Conservation (phyloP, 2,888 invertebrate genomes). For the Eubasilissa splendida region DNA sequence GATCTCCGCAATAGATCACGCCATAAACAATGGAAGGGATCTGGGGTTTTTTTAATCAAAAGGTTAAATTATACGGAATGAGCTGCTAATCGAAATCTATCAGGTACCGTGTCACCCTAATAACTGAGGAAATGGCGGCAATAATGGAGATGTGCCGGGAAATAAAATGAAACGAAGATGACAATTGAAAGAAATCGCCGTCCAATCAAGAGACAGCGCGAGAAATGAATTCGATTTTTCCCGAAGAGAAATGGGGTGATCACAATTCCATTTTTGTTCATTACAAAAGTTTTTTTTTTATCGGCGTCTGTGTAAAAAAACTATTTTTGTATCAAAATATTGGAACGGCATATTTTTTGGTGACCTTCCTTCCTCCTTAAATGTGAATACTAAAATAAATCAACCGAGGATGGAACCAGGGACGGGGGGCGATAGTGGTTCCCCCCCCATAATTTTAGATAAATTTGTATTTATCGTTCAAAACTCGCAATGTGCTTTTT, state of each 20-base stretch:
- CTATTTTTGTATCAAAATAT: too few relatives aligned
- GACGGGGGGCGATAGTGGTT: too few relatives aligned
- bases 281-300: too few relatives aligned
- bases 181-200: conserved; percentile 54
- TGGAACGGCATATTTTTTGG: too few relatives aligned
- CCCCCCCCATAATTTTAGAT: too few relatives aligned
- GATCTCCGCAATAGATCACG: conserved; percentile 9
- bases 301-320: too few relatives aligned
- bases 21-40: conserved; percentile 29
- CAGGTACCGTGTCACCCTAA: conserved; percentile 36
- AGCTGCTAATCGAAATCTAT: conserved; percentile 39
- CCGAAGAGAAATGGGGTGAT: conserved; percentile 13
- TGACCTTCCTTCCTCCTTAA: too few relatives aligned
- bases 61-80: conserved; percentile 41
- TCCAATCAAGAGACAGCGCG: conserved; percentile 52
- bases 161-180: conserved; percentile 45
- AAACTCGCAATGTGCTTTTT: too few relatives aligned
- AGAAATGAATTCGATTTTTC: conserved; percentile 50
- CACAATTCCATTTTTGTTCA: background rate
- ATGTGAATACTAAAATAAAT: too few relatives aligned
- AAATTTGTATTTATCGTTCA: too few relatives aligned
- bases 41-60: conserved; percentile 31
- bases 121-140: conserved; percentile 41
- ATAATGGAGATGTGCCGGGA: conserved; percentile 46
- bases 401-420: too few relatives aligned